phyloP scores from a whole-genome alignment of 2,113 vertebrate genomes.

The Stomatorhinus ivindoensis region DNA sequence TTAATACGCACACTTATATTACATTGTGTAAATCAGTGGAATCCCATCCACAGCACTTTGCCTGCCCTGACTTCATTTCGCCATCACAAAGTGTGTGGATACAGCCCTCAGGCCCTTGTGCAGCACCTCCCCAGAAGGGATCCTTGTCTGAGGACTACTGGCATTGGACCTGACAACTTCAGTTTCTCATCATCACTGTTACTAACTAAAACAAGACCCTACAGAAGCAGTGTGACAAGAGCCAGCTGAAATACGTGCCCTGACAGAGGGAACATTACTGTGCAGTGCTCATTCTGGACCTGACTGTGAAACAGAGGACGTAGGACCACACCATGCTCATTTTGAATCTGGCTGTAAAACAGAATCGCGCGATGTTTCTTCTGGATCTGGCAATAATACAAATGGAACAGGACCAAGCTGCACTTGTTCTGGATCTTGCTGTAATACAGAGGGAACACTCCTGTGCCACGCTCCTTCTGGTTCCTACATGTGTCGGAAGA shows the following conservation, averaged over 20 bases:
- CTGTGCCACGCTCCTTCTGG: neutral
- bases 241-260: neutral
- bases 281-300: neutral
- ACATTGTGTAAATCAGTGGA: neutral
- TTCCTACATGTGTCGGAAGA: neutral
- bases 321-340: neutral
- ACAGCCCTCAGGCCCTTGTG: neutral
- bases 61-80: neutral
- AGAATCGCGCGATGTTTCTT: neutral
- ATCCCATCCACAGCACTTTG: neutral
- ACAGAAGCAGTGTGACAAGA: neutral
- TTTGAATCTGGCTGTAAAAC: neutral
- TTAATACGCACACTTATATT: neutral
- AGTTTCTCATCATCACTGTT: neutral
- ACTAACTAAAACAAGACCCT: neutral
- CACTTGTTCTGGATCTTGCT: neutral
- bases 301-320: neutral
- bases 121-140: neutral
- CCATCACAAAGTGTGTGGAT: neutral
- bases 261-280: neutral
- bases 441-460: neutral
- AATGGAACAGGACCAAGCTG: neutral
- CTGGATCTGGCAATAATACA: constrained; percentile 7
- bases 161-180: neutral
- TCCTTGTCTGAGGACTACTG: neutral